A percentile compares a stretch with the other conserved stretches of the same genome.
These are phyloP conservation scores for Camarhynchus parvulus DNA, from an alignment of 2,113 vertebrate genomes.

Conservation along the genomic window DNA sequence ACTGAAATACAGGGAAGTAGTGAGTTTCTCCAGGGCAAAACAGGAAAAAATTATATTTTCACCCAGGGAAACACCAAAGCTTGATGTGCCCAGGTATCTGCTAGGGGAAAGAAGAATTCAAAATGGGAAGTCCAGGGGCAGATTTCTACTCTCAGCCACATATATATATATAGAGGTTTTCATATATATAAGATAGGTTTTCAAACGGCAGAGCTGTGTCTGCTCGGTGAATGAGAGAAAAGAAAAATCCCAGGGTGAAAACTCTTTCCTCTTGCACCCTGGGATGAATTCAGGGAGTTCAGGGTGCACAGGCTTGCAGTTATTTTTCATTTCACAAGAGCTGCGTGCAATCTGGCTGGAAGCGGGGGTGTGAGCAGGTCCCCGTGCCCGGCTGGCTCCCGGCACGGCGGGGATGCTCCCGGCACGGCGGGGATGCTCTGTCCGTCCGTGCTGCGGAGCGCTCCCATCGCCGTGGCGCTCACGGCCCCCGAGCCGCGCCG, in stretches of 20 bases:
- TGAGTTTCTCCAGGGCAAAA: background rate
- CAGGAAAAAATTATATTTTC: background rate
- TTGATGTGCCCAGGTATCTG: background rate
- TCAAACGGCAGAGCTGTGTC: background rate
- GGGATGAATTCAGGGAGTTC: background rate
- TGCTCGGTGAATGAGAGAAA: background rate
- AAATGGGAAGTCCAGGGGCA: background rate
- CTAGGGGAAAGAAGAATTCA: background rate
- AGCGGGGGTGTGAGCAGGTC: background rate
- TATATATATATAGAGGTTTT: background rate
- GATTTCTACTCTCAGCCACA: background rate
- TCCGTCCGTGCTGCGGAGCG: no score
- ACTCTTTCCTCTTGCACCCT: background rate
- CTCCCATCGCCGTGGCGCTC: conserved; percentile 29
- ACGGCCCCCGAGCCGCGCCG: background rate
- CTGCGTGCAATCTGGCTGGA: background rate
- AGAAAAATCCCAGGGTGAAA: background rate
- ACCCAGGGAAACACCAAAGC: background rate
- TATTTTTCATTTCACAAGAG: background rate
- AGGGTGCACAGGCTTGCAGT: fast-evolving
- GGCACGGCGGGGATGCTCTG: no score
- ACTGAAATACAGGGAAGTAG: background rate
- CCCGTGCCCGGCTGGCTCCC: background rate
- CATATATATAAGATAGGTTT: background rate
- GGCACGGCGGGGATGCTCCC: no score